These are phyloP conservation scores for Agrotis ipsilon DNA, from an alignment of 2,888 invertebrate species.

Conservation along the genomic window DNA sequence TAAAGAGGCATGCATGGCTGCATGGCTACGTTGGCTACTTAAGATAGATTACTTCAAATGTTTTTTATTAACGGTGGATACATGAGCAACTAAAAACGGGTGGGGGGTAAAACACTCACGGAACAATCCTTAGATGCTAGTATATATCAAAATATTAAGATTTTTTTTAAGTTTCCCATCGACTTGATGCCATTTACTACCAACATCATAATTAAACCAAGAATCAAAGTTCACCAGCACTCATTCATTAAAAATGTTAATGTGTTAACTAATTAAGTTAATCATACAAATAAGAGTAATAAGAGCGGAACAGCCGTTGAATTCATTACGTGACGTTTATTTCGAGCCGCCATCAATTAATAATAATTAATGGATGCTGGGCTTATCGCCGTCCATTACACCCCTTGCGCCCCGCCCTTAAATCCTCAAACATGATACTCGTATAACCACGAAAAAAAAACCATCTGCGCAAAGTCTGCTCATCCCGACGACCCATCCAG, in stretches of 20 bases:
- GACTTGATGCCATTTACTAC: background rate
- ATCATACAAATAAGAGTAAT: conserved; percentile 15
- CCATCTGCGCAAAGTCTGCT: background rate
- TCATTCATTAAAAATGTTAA: conserved; percentile 6
- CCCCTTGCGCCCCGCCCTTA: background rate
- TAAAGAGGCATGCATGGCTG: background rate
- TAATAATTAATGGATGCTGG: conserved; percentile 18
- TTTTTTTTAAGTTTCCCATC: no score
- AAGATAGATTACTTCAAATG: background rate
- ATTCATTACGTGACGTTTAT: conserved; percentile 11
- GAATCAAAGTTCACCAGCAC: background rate
- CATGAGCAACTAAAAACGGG: no score
- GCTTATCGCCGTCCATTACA: background rate
- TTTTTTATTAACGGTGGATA: no score
- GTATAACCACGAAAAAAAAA: no score
- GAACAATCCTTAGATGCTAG: no score
- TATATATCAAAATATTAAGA: no score
- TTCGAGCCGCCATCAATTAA: conserved; percentile 21
- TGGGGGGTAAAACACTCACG: no score
- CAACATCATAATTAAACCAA: background rate
- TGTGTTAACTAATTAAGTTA: conserved; percentile 12
- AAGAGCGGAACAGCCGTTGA: conserved; percentile 14
- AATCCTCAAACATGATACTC: no score
- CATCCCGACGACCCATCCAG: background rate
- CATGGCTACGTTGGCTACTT: no score